These are phyloP conservation scores for Eristalis arbustorum DNA, from an alignment of 2,888 invertebrate species.

Conservation along the genomic window DNA sequence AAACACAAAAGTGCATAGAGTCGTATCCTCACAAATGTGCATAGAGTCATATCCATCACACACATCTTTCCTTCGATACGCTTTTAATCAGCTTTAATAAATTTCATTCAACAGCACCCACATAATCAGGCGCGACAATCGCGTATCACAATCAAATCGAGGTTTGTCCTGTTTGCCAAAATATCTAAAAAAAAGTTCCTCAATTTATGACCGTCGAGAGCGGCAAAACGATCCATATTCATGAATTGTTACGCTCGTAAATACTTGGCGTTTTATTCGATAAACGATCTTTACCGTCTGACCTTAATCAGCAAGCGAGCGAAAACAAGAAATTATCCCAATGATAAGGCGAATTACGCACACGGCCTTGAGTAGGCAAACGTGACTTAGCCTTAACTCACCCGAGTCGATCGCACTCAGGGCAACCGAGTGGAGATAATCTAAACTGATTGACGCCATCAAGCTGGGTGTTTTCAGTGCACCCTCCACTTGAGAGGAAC, in stretches of 20 bases:
- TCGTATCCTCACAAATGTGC: too few species aligned
- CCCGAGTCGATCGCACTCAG: background rate
- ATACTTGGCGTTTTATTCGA: background rate
- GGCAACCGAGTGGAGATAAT: slow-evolving; percentile 1
- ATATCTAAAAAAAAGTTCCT: background rate
- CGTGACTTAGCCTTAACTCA: slow-evolving; percentile 1
- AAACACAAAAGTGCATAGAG: too few species aligned
- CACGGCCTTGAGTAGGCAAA: slow-evolving; percentile 17
- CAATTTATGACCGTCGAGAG: background rate
- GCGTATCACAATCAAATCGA: background rate
- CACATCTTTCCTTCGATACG: background rate
- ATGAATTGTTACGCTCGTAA: background rate
- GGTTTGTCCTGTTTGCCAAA: background rate
- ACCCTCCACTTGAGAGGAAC: background rate
- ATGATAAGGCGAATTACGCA: slow-evolving; percentile 29
- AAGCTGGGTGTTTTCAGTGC: background rate
- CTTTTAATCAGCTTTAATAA: background rate
- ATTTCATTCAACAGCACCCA: background rate
- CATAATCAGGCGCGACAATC: background rate
- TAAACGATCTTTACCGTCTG: slow-evolving; percentile 9
- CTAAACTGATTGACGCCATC: background rate
- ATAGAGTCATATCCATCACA: too few species aligned
- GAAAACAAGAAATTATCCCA: slow-evolving; percentile 1
- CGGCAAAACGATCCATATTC: background rate
- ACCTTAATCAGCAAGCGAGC: background rate